Evolutionary conservation across 2,888 invertebrate species (phyloP).

Genomic region (Phlogophora meticulosa): DNA sequence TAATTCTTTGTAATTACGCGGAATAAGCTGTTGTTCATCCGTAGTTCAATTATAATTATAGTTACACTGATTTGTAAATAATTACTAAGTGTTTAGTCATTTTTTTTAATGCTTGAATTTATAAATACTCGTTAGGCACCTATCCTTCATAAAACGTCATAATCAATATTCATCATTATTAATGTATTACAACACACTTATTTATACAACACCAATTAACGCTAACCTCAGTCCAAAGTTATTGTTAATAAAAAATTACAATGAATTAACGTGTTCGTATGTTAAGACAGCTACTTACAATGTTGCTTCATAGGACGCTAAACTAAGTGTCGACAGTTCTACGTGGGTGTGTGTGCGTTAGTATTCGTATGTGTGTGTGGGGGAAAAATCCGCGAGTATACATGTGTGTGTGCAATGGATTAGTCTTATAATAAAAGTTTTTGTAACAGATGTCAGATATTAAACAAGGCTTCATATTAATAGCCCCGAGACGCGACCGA

Average conservation of each 20-base stretch:
- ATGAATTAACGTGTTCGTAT: conserved; percentile 38
- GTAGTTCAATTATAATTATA: conserved; percentile 16
- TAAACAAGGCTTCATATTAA: conserved; percentile 90
- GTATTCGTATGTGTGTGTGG: conserved; percentile 67
- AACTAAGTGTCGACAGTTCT: conserved; percentile 82
- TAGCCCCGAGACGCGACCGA: conserved; percentile 84
- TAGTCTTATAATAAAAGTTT: conserved; percentile 91
- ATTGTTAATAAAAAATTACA: conserved; percentile 31
- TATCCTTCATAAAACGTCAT: conserved; percentile 28
- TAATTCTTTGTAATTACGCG: conserved; percentile 20
- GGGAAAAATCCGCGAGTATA: conserved; percentile 71
- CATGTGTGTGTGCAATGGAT: conserved; percentile 87
- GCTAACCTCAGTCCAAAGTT: conserved; percentile 28
- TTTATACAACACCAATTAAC: conserved; percentile 43
- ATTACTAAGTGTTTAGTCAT: neutral
- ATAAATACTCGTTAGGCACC: conserved; percentile 2
- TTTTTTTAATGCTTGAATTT: neutral
- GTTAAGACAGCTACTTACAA: conserved; percentile 76
- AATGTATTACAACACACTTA: conserved; percentile 29
- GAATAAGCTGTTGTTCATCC: neutral
- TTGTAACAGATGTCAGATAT: conserved; percentile 91
- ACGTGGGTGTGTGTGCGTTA: conserved; percentile 26
- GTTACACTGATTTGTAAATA: conserved; percentile 11
- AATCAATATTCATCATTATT: conserved; percentile 34
- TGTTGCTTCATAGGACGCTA: conserved; percentile 76